Evolutionary conservation across 2,888 invertebrate species (phyloP).

Genomic region (Noctua comes): DNA sequence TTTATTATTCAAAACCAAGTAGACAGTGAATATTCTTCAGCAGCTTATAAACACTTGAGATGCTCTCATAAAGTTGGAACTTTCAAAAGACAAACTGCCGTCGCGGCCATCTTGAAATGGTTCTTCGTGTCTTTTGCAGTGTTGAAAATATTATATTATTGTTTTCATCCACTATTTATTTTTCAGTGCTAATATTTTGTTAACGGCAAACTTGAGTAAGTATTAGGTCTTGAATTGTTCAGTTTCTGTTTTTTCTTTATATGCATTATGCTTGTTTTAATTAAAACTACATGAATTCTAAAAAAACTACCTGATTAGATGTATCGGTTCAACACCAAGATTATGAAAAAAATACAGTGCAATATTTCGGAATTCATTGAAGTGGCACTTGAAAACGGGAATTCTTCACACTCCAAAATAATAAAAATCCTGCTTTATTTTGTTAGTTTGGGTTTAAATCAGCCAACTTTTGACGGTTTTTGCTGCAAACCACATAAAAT

Average conservation of each 20-base stretch:
- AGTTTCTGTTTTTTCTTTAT: background rate
- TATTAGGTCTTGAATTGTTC: background rate
- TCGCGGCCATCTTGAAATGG: conserved; percentile 20
- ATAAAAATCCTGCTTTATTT: background rate
- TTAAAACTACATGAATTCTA: background rate
- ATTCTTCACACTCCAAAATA: background rate
- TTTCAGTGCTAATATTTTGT: background rate
- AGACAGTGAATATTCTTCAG: conserved; percentile 5
- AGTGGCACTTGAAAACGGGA: background rate
- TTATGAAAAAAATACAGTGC: background rate
- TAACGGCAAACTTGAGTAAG: background rate
- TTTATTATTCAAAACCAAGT: conserved; percentile 15
- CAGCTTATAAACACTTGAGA: conserved; percentile 33
- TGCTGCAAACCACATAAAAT: background rate
- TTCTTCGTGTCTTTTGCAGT: conserved; percentile 18
- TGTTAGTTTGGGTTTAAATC: background rate
- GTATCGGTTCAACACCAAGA: background rate
- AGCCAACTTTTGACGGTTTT: background rate
- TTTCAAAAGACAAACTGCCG: conserved; percentile 37
- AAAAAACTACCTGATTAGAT: background rate
- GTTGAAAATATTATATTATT: conserved; percentile 14
- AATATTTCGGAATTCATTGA: background rate
- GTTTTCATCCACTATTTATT: background rate
- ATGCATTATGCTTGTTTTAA: background rate
- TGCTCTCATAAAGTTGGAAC: conserved; percentile 29